Conservation (phyloP, 2,888 invertebrate species). For the Aphrophora alni region DNA sequence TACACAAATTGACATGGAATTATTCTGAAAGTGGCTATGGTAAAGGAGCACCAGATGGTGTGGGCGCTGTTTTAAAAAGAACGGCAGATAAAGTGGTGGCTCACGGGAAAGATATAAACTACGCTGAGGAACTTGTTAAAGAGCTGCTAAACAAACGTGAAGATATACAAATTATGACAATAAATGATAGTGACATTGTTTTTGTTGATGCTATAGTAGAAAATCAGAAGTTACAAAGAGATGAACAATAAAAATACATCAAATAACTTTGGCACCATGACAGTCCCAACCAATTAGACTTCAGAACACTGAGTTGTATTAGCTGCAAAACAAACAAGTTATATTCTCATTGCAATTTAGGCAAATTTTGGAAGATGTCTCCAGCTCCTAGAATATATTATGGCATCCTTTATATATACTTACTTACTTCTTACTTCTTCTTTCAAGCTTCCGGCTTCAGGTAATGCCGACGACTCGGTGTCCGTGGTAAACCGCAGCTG, state of each 20-base stretch:
- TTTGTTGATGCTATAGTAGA: not conserved
- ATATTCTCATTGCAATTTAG: no score
- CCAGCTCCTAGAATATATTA: no score
- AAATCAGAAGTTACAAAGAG: not conserved
- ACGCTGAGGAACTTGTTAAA: constrained; percentile 12
- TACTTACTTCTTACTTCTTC: no score
- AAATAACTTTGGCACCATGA: constrained; percentile 24
- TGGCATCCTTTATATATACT: no score
- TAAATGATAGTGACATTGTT: no score
- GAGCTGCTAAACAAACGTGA: not conserved
- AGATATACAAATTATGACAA: constrained; percentile 6
- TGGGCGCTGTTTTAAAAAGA: constrained; percentile 49
- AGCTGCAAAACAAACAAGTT: no score
- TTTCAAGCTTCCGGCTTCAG: no score
- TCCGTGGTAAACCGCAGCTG: no score
- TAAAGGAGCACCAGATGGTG: constrained; percentile 51
- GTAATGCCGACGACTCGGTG: no score
- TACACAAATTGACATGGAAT: constrained; percentile 51
- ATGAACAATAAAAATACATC: constrained; percentile 32
- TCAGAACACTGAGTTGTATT: no score
- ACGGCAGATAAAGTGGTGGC: constrained; percentile 46
- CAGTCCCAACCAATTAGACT: no score
- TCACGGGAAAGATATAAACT: constrained; percentile 15
- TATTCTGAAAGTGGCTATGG: constrained; percentile 54
- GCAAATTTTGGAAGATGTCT: no score